Conservation (phyloP, 2,888 invertebrate species). For the Diaperis boleti region DNA sequence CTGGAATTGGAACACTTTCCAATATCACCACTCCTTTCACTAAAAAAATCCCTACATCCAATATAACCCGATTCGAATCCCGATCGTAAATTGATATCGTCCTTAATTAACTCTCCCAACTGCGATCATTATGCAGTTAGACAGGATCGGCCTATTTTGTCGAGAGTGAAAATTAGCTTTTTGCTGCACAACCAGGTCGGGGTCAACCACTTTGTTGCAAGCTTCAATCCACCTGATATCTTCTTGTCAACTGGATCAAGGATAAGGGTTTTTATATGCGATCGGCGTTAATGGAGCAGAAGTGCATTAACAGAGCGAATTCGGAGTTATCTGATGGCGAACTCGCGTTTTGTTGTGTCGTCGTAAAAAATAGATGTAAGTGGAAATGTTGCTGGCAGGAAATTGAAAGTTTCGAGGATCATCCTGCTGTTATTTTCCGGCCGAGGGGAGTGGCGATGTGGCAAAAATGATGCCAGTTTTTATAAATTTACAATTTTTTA, state of each 20-base stretch:
- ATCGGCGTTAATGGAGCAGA: background rate
- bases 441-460: no score
- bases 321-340: background rate
- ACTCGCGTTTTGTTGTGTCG: background rate
- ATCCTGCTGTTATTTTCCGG: no score
- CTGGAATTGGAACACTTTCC: no score
- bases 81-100: constrained; percentile 17
- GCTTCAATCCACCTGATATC: constrained; percentile 24
- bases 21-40: no score
- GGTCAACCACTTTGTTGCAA: constrained; percentile 1
- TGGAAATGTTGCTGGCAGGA: background rate
- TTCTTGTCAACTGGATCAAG: constrained; percentile 27
- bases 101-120: constrained; percentile 14
- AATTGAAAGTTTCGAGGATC: background rate
- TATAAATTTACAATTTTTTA: no score
- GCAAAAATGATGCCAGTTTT: no score
- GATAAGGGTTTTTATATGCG: constrained; percentile 10
- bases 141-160: constrained; percentile 2
- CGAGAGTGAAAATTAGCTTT: constrained; percentile 3
- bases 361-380: background rate
- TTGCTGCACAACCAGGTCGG: background rate
- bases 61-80: background rate
- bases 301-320: constrained; percentile 2
- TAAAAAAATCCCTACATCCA: constrained; percentile 4
- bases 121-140: constrained; percentile 12